These are phyloP conservation scores for Apeltes quadracus DNA, from an alignment of 2,113 vertebrate genomes.

Conservation along the genomic window DNA sequence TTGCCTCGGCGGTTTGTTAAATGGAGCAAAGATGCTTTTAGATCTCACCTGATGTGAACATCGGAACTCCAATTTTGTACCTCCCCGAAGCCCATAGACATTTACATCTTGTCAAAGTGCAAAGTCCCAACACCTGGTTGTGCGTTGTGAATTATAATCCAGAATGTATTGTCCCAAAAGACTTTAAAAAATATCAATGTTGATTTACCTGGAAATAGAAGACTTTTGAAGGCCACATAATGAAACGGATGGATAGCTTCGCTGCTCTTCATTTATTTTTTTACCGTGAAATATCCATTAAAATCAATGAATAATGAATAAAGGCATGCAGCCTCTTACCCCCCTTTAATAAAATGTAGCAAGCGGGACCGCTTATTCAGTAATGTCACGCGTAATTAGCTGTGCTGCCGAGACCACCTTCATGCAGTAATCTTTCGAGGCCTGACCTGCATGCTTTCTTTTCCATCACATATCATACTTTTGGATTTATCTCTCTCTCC, in stretches of 20 bases:
- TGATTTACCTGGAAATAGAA: constrained; percentile 26
- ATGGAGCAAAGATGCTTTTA: constrained; percentile 43
- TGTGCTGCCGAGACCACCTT: constrained; percentile 67
- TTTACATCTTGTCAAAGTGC: constrained; percentile 28
- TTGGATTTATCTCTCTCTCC: not conserved
- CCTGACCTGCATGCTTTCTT: constrained; percentile 60
- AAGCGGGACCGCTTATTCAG: constrained; percentile 75
- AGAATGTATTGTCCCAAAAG: not conserved
- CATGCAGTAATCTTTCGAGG: constrained; percentile 63
- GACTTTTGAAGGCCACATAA: constrained; percentile 26
- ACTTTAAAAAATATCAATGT: constrained; percentile 22
- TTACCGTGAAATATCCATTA: constrained; percentile 60
- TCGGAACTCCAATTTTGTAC: constrained; percentile 11
- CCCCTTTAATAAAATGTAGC: constrained; percentile 76
- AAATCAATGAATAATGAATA: constrained; percentile 74
- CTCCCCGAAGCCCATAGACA: constrained; percentile 27
- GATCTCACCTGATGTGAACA: constrained; percentile 51
- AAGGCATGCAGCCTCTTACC: constrained; percentile 62
- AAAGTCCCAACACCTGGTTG: constrained; percentile 1
- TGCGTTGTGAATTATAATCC: constrained; percentile 1
- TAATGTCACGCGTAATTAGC: constrained; percentile 74
- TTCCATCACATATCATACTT: not conserved
- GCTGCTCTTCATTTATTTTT: constrained; percentile 26
- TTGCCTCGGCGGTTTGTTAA: constrained; percentile 41
- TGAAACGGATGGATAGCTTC: constrained; percentile 8